These are phyloP conservation scores for Dasysyrphus albostriatus DNA, from an alignment of 2,888 invertebrate species.

Conservation along the genomic window DNA sequence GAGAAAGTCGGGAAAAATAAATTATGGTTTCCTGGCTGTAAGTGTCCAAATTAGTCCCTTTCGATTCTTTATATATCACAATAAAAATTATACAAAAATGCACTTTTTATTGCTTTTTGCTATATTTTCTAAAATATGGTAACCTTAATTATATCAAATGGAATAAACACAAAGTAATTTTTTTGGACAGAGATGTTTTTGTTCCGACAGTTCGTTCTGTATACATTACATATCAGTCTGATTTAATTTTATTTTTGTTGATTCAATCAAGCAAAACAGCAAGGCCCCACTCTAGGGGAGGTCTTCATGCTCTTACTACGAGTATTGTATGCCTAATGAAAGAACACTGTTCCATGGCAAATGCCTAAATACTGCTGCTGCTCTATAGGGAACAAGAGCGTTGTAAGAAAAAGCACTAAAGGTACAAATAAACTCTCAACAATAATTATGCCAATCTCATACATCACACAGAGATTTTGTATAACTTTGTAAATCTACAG, in stretches of 20 bases:
- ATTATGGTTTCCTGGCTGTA: too few relatives aligned
- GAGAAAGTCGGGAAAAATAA: too few relatives aligned
- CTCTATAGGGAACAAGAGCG: background rate
- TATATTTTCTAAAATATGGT: too few relatives aligned
- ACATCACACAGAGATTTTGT: background rate
- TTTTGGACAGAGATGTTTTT: constrained; percentile 1
- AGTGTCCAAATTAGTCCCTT: too few relatives aligned
- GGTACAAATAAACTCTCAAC: constrained; percentile 13
- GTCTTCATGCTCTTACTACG: constrained; percentile 1
- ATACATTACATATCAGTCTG: background rate
- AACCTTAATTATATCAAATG: background rate
- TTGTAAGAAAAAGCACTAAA: background rate
- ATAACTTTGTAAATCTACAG: background rate
- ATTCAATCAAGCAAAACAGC: constrained; percentile 23
- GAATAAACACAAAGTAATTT: background rate
- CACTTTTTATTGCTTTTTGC: too few relatives aligned
- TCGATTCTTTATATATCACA: too few relatives aligned
- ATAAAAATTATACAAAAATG: too few relatives aligned
- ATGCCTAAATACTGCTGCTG: background rate
- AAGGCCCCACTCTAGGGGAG: background rate
- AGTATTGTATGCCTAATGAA: too few relatives aligned
- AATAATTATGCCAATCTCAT: constrained; percentile 27
- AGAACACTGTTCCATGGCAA: background rate
- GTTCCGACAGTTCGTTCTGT: background rate
- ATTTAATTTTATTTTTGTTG: constrained; percentile 14